Base-by-base conservation (phyloP, 2,888 invertebrate species). In the Drosophila prostipennis region DNA sequence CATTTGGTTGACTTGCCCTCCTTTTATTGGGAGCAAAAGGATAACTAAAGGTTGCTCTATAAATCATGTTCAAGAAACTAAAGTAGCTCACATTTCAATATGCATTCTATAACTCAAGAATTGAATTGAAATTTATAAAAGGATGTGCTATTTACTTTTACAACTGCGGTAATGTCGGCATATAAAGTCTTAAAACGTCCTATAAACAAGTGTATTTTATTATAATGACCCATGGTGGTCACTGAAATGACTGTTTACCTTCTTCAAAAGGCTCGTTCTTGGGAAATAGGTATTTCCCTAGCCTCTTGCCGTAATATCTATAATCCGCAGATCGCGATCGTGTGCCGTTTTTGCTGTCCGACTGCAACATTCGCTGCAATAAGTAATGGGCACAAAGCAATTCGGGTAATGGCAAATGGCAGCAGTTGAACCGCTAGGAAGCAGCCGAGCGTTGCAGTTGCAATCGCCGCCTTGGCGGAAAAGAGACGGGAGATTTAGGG, bases 371-470 rank as follows among this genome's bases (percentile, higher is more conserved):
- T 73, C 73, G 78, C 60, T 78, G 84, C 70, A 72, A 76, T 76
- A 78, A 87, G 74, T 81, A 81, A 87, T 87, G 85, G 78, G 79
- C 64, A 72, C 83, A 83, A 86, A 83, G 80, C 78, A 77, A 79
- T 80, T 80, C 83, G 54, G 78, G 59, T 87, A 84, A 84, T 84
- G 72, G 87, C 84, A 74, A 86, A 73, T 73, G 48, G 46, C 42
- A 39, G 56, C 34, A 39, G 37, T 42, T 65, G 57, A 72, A 70
- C 85, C 85, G 79, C 82, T 80, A 81, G 80, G 76, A 85, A 80
- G 80, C 82, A 81, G 82, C 74, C 79, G 76, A 69, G 82, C 85
- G 79, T 69, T 69, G 65, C 73, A 69, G 72, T 54, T 64, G 63
- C 75, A 49, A 56, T 45, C 23, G 26, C 39, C 11, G 10, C 51